Percentiles rank a stretch among this genome's conserved stretches.
These are phyloP conservation scores for Cyclargus thomasi DNA, from an alignment of 1,140 invertebrate genomes.

Conservation along the genomic window DNA sequence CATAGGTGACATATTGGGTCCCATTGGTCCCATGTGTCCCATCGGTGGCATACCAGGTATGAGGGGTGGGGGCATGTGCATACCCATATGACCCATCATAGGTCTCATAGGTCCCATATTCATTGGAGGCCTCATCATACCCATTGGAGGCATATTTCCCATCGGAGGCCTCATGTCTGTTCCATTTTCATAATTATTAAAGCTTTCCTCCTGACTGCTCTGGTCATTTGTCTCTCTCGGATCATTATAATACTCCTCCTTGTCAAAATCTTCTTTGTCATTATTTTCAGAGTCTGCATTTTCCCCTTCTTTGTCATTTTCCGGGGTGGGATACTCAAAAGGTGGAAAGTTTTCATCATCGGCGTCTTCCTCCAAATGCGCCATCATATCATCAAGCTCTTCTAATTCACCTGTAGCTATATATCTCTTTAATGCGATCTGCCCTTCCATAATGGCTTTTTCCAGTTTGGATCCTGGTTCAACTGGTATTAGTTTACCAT, in stretches of 20 bases:
- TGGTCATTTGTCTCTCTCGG: conserved; percentile 45
- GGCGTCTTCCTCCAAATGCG: conserved; percentile 77
- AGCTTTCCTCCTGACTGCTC: conserved; percentile 38
- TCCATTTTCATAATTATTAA: conserved; percentile 53
- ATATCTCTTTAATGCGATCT: conserved; percentile 83
- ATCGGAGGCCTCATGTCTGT: conserved; percentile 38
- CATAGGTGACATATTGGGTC: conserved; percentile 39
- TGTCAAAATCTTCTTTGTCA: conserved; percentile 48
- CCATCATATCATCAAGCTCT: conserved; percentile 84
- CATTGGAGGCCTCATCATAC: conserved; percentile 51
- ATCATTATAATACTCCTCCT: conserved; percentile 52
- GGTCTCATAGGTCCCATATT: conserved; percentile 45
- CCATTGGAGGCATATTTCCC: conserved; percentile 50
- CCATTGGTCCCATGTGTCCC: conserved; percentile 42
- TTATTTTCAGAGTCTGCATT: conserved; percentile 38
- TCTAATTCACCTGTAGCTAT: conserved; percentile 86
- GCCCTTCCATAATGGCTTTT: conserved; percentile 83
- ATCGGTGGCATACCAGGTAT: conserved; percentile 42
- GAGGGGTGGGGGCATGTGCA: conserved; percentile 45
- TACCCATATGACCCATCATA: conserved; percentile 44
- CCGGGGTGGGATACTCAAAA: conserved; percentile 62
- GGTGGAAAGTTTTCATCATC: conserved; percentile 70
- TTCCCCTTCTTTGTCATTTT: conserved; percentile 46
- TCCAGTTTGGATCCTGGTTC: conserved; percentile 84
- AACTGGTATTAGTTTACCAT: conserved; percentile 85